These are phyloP conservation scores for Tenrec ecaudatus DNA, from an alignment of 2,113 vertebrate genomes.

Conservation along the genomic window DNA sequence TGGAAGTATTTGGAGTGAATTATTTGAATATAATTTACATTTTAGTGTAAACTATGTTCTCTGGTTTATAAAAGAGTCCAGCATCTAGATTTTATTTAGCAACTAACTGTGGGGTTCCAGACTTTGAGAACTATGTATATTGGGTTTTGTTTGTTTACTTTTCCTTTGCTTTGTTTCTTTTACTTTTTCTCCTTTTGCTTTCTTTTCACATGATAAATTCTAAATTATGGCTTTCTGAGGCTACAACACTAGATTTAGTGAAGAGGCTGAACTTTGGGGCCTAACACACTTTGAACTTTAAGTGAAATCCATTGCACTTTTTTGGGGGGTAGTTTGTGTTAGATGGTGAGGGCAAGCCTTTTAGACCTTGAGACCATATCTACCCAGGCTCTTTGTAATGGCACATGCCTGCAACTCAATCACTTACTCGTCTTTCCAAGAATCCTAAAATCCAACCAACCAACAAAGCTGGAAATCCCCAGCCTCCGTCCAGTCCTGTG, in stretches of 20 bases:
- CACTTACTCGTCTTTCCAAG: conserved; percentile 57
- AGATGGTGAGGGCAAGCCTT: conserved; percentile 53
- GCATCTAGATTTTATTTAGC: conserved; percentile 22
- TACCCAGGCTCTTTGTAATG: conserved; percentile 45
- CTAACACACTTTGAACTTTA: conserved; percentile 74
- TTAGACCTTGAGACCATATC: conserved; percentile 18
- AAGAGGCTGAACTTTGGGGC: conserved; percentile 79
- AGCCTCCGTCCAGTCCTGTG: not conserved
- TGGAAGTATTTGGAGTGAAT: not conserved
- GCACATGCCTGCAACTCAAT: conserved; percentile 33
- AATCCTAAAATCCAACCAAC: conserved; percentile 25
- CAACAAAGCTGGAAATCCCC: not conserved
- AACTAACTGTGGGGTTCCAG: not conserved
- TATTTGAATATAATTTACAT: not conserved
- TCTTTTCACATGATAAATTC: conserved; percentile 79
- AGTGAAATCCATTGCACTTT: conserved; percentile 51
- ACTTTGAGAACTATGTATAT: not conserved
- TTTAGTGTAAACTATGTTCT: not conserved
- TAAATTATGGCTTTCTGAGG: conserved; percentile 15
- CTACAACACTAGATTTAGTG: conserved; percentile 72
- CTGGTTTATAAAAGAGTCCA: not conserved
- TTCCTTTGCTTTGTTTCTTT: not conserved
- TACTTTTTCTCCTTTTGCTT: conserved; percentile 41
- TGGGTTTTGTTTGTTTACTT: conserved; percentile 20
- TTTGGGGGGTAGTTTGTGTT: conserved; percentile 52